A percentile compares a stretch with the other conserved stretches of the same genome.
Evolutionary conservation across 2,888 invertebrate species (phyloP).

Genomic region (Drepana falcataria): DNA sequence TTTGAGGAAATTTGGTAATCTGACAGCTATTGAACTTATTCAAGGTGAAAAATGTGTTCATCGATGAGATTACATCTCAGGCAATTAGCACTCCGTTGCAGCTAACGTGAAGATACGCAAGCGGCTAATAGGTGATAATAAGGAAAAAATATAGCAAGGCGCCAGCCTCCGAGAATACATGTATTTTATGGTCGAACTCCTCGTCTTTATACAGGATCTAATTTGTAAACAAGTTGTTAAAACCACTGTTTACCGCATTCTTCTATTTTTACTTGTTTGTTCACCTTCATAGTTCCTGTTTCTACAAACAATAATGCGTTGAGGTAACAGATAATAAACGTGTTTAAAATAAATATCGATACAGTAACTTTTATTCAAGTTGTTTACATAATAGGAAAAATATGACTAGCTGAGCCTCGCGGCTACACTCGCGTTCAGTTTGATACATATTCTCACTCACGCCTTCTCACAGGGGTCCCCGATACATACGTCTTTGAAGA

Average conservation of each 20-base stretch:
- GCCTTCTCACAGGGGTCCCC: too few species aligned
- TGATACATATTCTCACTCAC: too few species aligned
- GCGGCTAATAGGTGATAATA: constrained; percentile 30
- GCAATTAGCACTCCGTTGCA: constrained; percentile 51
- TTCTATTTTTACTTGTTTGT: neutral
- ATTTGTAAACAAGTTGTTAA: neutral
- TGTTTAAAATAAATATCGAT: too few species aligned
- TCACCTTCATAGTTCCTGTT: neutral
- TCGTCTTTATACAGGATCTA: constrained; percentile 3
- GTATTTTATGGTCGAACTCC: constrained; percentile 17
- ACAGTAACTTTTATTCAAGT: too few species aligned
- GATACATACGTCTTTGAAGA: too few species aligned
- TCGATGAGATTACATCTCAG: constrained; percentile 38
- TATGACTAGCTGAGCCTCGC: too few species aligned
- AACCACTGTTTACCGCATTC: neutral
- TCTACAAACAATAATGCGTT: too few species aligned
- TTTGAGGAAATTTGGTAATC: constrained; percentile 11
- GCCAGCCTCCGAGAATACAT: constrained; percentile 24
- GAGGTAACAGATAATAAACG: too few species aligned
- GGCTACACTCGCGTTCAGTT: too few species aligned
- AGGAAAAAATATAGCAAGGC: constrained; percentile 30
- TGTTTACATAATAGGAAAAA: too few species aligned
- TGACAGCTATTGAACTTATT: constrained; percentile 46
- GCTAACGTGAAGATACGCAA: constrained; percentile 22
- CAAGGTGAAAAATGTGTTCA: constrained; percentile 57